Base-by-base conservation (phyloP, 2,113 vertebrate genomes). In the Stegastes partitus region DNA sequence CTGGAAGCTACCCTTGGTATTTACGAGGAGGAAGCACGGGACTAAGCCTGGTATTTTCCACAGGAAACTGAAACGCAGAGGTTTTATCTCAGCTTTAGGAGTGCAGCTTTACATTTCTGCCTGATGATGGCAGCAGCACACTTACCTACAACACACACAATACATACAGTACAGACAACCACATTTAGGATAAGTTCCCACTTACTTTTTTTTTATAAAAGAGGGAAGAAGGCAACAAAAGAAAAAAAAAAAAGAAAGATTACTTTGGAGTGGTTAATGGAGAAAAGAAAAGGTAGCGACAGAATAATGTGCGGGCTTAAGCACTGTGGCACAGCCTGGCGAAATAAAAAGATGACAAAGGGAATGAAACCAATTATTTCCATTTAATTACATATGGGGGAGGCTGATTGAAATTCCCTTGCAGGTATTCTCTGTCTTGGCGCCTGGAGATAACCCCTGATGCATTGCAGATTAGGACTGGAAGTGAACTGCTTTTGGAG, bases 91-190 rank as follows among this genome's bases (percentile, higher is more conserved):
- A 16, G 16, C 25, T 57, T 25, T 19, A 22, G 50, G 56, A 47
- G 23, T 90, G 93, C 81, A 92, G 86, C 84, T 79, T 58, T 28
- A 56, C 28, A 28, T 66, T 74, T 76, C 78, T 75, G 81, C 92
- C 95, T 90, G 91, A 85, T 93, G 95, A 92, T 93, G 95, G 95
- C 93, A 95, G 93, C 92, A 95, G 76, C 68, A 91, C 90, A 88
- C 93, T 86, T 89, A 85, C 67, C 84, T 83, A 86, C 63, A 61
- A 51, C 65, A 90, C 81, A 74, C 74, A 83, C 71, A 72, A 53
- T 34, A 72, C 63, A 74, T 55, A 86, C 65, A 42, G 9, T 39
- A 80, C 75, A 77, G 58, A 79, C 55, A 65, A 77, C 18, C 85
- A 92, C 87, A 79, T 79, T 82, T 69, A 87, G 50, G 63, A 80